These are phyloP conservation scores for Anoplopoma fimbria DNA, from an alignment of 2,113 vertebrate genomes.

Conservation along the genomic window DNA sequence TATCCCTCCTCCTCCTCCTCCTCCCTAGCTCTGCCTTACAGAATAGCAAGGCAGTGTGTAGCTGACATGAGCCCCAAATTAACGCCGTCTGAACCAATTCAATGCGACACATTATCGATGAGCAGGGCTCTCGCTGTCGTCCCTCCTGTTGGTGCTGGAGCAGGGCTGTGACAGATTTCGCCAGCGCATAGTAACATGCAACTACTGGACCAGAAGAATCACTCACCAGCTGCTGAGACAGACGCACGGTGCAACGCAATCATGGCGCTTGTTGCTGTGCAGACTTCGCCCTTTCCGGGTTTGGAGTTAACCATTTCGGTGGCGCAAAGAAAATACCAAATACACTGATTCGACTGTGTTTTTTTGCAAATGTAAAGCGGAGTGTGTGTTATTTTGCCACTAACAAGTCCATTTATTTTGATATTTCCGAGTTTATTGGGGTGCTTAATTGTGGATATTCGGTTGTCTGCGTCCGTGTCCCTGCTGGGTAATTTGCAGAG, in stretches of 20 bases:
- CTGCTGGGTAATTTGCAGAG: conserved; percentile 55
- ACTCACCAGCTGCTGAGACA: conserved; percentile 83
- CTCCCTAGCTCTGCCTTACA: neutral
- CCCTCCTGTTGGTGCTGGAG: conserved; percentile 72
- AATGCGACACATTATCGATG: conserved; percentile 55
- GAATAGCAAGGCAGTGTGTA: conserved; percentile 22
- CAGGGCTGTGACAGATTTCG: conserved; percentile 80
- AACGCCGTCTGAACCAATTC: conserved; percentile 46
- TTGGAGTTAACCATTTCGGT: conserved; percentile 78
- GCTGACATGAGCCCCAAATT: conserved; percentile 35
- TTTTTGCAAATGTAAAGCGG: fast-evolving
- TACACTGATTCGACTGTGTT: fast-evolving
- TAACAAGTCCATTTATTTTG: too few species aligned
- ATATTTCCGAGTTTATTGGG: too few species aligned
- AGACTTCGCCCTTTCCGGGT: conserved; percentile 84
- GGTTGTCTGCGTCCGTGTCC: conserved; percentile 60
- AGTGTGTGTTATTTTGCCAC: fast-evolving
- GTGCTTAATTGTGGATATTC: neutral
- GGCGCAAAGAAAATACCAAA: neutral
- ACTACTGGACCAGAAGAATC: conserved; percentile 81
- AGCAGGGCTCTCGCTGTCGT: conserved; percentile 26
- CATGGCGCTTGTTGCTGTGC: conserved; percentile 88
- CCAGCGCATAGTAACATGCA: conserved; percentile 83
- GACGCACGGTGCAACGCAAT: conserved; percentile 82
- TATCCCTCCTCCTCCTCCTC: neutral